Evolutionary conservation across 2,797 vertebrate species (phyloP).

Genomic region (Artibeus jamaicensis): DNA sequence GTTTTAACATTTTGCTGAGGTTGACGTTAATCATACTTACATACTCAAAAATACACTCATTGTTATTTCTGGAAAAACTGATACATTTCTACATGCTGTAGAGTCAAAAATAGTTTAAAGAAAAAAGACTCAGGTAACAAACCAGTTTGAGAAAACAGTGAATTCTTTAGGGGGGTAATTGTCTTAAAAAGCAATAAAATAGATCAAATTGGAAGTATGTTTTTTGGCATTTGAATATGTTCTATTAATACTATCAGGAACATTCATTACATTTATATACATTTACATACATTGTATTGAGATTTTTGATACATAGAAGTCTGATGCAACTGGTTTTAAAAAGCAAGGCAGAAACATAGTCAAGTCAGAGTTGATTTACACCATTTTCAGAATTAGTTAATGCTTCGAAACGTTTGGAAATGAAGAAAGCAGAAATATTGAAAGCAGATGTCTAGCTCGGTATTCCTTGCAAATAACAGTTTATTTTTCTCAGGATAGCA

Average conservation of each 20-base stretch:
- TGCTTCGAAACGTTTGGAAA: not conserved
- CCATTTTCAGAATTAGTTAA: conserved; percentile 18
- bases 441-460: conserved; percentile 16
- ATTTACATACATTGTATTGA: not conserved
- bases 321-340: not conserved
- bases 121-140: not conserved
- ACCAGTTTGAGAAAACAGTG: not conserved
- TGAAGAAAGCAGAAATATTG: not conserved
- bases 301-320: conserved; percentile 13
- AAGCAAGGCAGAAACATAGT: conserved; percentile 5
- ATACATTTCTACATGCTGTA: not conserved
- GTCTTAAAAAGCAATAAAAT: not conserved
- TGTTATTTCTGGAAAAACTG: conserved; percentile 11
- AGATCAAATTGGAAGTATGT: conserved; percentile 3
- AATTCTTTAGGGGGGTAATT: not conserved
- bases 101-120: conserved; percentile 39
- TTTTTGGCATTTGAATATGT: not conserved
- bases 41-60: not conserved
- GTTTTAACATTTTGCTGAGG: conserved; percentile 15
- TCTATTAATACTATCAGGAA: not conserved
- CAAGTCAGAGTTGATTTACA: conserved; percentile 8
- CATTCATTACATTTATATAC: not conserved
- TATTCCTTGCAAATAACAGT: conserved; percentile 11
- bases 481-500: conserved; percentile 2
- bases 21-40: not conserved